phyloP scores from a whole-genome alignment of 2,113 vertebrate species.

The Tinamus guttatus region DNA sequence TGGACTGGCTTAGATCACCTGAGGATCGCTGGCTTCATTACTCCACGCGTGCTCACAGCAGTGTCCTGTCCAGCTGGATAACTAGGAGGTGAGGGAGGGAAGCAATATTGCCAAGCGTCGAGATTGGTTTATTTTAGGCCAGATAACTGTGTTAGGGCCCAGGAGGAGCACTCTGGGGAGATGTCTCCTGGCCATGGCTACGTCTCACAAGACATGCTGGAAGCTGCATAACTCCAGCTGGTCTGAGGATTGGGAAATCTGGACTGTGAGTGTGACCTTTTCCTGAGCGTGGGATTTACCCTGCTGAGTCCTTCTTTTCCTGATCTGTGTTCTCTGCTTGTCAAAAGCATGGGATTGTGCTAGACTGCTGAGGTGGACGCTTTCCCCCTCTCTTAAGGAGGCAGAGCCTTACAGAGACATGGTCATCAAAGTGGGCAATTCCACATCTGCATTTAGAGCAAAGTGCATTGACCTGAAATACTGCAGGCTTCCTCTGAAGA shows the following conservation, averaged over 20 bases:
- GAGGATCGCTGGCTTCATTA: background rate
- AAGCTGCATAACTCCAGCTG: background rate
- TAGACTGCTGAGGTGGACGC: background rate
- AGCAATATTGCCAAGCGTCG: background rate
- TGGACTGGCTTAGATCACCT: rapidly evolving
- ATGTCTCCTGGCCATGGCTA: background rate
- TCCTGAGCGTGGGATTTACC: background rate
- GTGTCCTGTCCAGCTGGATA: background rate
- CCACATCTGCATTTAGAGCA: background rate
- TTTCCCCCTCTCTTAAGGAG: no score
- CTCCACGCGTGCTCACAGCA: rapidly evolving
- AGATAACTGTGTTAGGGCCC: background rate
- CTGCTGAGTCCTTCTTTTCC: background rate
- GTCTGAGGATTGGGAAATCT: background rate
- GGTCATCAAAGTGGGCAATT: background rate
- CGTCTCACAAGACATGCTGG: rapidly evolving
- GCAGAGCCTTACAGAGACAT: background rate
- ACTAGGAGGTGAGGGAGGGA: background rate
- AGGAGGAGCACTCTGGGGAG: background rate
- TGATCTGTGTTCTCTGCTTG: background rate
- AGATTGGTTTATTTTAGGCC: background rate
- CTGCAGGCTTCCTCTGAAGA: background rate
- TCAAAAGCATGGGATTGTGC: no score
- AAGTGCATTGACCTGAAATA: background rate
- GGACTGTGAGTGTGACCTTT: background rate